A percentile compares a stretch with the other conserved stretches of the same genome.
These are phyloP conservation scores for Tribolium freemani DNA, from an alignment of 2,888 invertebrate species.

Conservation along the genomic window DNA sequence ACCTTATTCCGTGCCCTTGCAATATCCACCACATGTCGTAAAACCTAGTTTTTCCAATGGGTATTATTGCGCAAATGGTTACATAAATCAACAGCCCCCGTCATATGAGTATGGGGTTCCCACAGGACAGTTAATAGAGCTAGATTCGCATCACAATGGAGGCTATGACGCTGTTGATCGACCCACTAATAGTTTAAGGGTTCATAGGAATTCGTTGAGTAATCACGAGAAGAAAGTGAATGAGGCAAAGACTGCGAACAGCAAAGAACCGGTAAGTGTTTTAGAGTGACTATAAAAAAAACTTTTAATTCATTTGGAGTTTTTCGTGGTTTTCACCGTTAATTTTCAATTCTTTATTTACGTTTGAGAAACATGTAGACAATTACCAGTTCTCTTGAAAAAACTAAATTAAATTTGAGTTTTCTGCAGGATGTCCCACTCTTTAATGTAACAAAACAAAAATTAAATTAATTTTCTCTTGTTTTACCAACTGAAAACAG, in stretches of 20 bases:
- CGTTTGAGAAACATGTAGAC: no score
- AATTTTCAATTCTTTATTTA: no score
- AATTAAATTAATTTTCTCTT: no score
- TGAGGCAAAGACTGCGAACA: slow-evolving; percentile 23
- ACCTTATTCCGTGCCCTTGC: slow-evolving; percentile 50
- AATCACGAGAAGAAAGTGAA: slow-evolving; percentile 38
- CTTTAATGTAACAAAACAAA: no score
- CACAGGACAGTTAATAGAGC: slow-evolving; percentile 78
- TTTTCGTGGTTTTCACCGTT: no score
- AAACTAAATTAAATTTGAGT: no score
- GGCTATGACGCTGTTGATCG: slow-evolving; percentile 60
- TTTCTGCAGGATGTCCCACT: no score
- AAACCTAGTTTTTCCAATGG: slow-evolving; percentile 52
- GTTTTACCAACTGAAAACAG: no score
- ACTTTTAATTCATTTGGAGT: no score
- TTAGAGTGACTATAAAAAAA: no score
- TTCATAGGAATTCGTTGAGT: slow-evolving; percentile 37
- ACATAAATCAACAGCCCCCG: slow-evolving; percentile 61
- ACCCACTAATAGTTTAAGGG: slow-evolving; percentile 46
- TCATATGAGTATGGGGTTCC: slow-evolving; percentile 72
- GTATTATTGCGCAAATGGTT: slow-evolving; percentile 67
- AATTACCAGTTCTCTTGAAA: no score
- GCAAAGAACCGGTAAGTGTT: slow-evolving; percentile 17
- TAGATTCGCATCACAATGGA: slow-evolving; percentile 69
- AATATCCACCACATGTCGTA: slow-evolving; percentile 51